Conservation (phyloP, 2,797 vertebrate species). For the Pseudocheirus occidentalis region DNA sequence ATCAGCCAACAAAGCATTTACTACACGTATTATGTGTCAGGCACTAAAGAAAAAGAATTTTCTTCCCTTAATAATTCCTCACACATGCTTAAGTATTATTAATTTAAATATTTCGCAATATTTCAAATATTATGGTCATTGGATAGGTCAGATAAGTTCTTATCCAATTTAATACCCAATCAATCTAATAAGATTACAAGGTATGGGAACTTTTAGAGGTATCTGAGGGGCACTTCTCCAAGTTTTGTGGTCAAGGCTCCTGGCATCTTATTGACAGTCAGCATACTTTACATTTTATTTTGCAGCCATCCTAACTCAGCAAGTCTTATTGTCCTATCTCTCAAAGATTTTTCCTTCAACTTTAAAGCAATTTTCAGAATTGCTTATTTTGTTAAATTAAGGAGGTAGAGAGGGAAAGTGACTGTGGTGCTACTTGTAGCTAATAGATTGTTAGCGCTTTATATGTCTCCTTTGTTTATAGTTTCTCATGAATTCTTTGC, state of each 20-base stretch:
- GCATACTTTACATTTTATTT: slow-evolving; percentile 98
- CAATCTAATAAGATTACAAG: no score
- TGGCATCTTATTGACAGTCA: slow-evolving; percentile 75
- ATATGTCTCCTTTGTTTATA: no score
- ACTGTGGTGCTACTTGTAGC: no score
- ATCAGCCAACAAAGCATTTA: no score
- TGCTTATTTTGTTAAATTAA: slow-evolving; percentile 91
- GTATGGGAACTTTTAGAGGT: no score
- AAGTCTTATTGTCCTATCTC: slow-evolving; percentile 93
- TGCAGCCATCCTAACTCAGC: slow-evolving; percentile 97
- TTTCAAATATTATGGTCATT: slow-evolving; percentile 36
- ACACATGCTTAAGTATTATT: slow-evolving; percentile 59
- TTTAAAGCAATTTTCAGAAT: slow-evolving; percentile 94
- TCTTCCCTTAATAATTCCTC: slow-evolving; percentile 15
- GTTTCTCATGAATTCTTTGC: no score
- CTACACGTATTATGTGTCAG: not conserved
- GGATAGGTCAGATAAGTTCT: no score
- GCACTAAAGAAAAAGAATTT: not conserved
- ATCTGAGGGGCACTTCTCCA: no score
- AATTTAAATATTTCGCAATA: slow-evolving; percentile 64
- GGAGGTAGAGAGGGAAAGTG: no score
- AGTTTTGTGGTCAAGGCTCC: no score
- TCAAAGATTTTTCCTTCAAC: slow-evolving; percentile 95
- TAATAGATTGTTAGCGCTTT: no score
- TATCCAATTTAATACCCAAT: no score